phyloP scores from a whole-genome alignment of 92 coral and sea anemone genomes.

The Isaurus tuberculatus region DNA sequence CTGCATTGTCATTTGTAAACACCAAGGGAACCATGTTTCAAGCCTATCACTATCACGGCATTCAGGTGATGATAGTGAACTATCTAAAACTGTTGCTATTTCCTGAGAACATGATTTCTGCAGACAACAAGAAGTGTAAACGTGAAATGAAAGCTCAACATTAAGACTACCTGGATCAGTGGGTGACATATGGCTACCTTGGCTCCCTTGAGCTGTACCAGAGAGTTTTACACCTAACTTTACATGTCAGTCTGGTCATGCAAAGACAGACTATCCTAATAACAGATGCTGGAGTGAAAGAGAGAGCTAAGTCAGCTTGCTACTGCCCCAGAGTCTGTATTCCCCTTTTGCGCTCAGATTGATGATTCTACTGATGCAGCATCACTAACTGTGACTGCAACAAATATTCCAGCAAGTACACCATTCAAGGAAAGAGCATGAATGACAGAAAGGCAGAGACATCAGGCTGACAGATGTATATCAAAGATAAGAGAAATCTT shows the following conservation, averaged over 20 bases:
- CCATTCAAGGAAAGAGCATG: slow-evolving; percentile 28
- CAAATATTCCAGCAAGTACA: slow-evolving; percentile 47
- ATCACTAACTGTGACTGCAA: slow-evolving; percentile 33
- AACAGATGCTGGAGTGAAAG: slow-evolving; percentile 37
- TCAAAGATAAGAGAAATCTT: slow-evolving; percentile 54
- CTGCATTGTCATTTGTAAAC: slow-evolving; percentile 39
- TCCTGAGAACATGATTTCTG: slow-evolving; percentile 61
- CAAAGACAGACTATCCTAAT: slow-evolving; percentile 27
- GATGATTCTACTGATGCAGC: neutral
- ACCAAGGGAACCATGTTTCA: slow-evolving; percentile 58
- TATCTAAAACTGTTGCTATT: slow-evolving; percentile 47
- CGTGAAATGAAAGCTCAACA: slow-evolving; percentile 55
- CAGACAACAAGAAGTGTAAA: slow-evolving; percentile 59
- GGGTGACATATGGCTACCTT: slow-evolving; percentile 58
- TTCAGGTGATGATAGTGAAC: slow-evolving; percentile 59
- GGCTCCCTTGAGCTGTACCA: slow-evolving; percentile 59
- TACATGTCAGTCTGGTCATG: slow-evolving; percentile 61
- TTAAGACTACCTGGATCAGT: slow-evolving; percentile 46
- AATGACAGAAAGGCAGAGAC: slow-evolving; percentile 47
- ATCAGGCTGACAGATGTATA: no score
- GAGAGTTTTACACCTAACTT: slow-evolving; percentile 60
- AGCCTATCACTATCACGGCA: slow-evolving; percentile 61
- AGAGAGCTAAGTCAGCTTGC: slow-evolving; percentile 36
- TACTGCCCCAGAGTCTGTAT: slow-evolving; percentile 41
- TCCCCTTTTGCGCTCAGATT: slow-evolving; percentile 15